phyloP scores from a whole-genome alignment of 1,140 invertebrate species.

The Cyclina sinensis region DNA sequence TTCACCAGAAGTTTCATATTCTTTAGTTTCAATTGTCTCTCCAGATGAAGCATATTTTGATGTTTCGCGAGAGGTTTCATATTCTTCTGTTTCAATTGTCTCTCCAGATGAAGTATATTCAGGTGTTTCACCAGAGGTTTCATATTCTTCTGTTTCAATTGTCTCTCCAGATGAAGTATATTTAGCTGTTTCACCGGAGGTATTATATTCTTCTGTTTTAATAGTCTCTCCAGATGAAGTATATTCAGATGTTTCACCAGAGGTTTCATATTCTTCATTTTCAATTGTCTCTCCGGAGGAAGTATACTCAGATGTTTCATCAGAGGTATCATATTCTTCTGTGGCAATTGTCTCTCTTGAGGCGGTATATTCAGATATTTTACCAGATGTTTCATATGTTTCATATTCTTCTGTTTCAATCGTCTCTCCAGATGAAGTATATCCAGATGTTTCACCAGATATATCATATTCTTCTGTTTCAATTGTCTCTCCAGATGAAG shows the following conservation, averaged over 20 bases:
- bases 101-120: no score
- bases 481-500: not conserved
- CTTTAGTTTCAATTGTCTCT: not conserved
- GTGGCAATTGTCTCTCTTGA: no score
- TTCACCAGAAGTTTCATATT: slow-evolving; percentile 3
- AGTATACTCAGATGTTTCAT: not conserved
- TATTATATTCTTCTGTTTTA: not conserved
- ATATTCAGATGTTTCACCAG: not conserved
- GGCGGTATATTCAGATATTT: no score
- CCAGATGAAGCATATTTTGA: not conserved
- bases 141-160: not conserved
- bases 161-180: not conserved
- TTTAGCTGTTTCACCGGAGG: not conserved
- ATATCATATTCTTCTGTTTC: slow-evolving; percentile 5
- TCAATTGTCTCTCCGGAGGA: not conserved
- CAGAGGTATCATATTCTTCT: not conserved
- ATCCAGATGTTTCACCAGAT: no score
- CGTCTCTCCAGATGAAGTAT: no score
- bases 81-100: no score
- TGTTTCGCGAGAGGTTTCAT: not conserved
- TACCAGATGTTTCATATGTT: no score
- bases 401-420: no score
- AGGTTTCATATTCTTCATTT: not conserved
- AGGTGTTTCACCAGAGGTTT: not conserved
- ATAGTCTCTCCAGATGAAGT: not conserved